Evolutionary conservation across 30 jellyfish, hydroid and myxozoan genomes (phyloP).

Genomic region (Cassiopea andromeda): DNA sequence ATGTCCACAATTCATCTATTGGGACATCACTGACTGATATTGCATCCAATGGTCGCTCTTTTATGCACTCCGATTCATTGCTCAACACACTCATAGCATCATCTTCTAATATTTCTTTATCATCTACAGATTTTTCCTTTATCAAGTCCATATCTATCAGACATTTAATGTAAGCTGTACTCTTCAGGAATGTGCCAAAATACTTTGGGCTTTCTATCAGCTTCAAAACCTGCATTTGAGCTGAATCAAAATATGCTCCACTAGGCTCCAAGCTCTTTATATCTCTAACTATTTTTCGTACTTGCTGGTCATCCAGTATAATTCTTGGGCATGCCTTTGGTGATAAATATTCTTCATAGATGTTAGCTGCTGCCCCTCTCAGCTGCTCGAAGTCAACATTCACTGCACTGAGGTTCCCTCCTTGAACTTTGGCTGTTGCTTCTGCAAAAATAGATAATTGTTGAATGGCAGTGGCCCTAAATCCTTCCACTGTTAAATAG

Average conservation of each 20-base stretch:
- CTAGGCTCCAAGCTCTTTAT: slow-evolving; percentile 95
- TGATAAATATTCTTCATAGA: slow-evolving; percentile 94
- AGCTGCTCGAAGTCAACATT: slow-evolving; percentile 89
- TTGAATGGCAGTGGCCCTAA: slow-evolving; percentile 97
- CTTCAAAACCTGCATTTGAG: slow-evolving; percentile 97
- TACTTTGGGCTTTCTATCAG: slow-evolving; percentile 87
- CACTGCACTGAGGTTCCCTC: slow-evolving; percentile 47
- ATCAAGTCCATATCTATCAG: slow-evolving; percentile 86
- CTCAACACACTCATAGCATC: slow-evolving; percentile 41
- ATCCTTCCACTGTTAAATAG: slow-evolving; percentile 97
- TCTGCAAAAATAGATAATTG: slow-evolving; percentile 92
- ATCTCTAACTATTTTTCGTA: slow-evolving; percentile 91
- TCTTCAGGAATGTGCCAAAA: slow-evolving; percentile 92
- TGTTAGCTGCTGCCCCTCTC: slow-evolving; percentile 92
- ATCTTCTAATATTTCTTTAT: slow-evolving; percentile 5
- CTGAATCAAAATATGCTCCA: slow-evolving; percentile 98
- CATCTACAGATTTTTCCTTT: slow-evolving; percentile 75
- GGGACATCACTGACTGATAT: slow-evolving; percentile 33
- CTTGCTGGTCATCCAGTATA: slow-evolving; percentile 90
- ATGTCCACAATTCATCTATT: slow-evolving; percentile 85
- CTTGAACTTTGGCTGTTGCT: slow-evolving; percentile 87
- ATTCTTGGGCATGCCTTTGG: slow-evolving; percentile 98
- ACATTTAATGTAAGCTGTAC: slow-evolving; percentile 93
- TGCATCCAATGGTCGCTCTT: slow-evolving; percentile 30
- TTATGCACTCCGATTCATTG: slow-evolving; percentile 19